These are phyloP conservation scores for Samia ricini DNA, from an alignment of 1,140 invertebrate genomes.

Conservation along the genomic window DNA sequence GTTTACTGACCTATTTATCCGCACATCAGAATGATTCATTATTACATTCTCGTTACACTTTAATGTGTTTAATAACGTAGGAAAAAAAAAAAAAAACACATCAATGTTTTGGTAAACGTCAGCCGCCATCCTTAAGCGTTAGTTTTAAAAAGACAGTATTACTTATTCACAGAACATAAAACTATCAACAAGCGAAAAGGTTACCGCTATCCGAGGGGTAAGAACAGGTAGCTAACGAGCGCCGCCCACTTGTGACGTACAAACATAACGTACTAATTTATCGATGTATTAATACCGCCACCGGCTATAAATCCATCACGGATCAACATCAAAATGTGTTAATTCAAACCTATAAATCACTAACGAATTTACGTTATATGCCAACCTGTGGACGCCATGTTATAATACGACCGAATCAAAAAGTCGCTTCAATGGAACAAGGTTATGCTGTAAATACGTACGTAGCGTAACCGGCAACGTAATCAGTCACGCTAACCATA, in stretches of 20 bases:
- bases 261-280: slow-evolving; percentile 18
- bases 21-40: background rate
- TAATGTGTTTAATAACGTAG: slow-evolving; percentile 1
- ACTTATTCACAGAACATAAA: slow-evolving; percentile 4
- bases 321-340: slow-evolving; percentile 49
- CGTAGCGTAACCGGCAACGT: slow-evolving; percentile 48
- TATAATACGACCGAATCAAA: slow-evolving; percentile 45
- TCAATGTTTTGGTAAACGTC: background rate
- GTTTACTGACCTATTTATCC: background rate
- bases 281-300: slow-evolving; percentile 18
- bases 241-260: slow-evolving; percentile 20
- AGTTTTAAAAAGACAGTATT: background rate
- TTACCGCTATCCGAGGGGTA: background rate
- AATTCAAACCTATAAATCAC: slow-evolving; percentile 60
- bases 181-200: slow-evolving; percentile 4
- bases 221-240: slow-evolving; percentile 7
- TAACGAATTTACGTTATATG: slow-evolving; percentile 59
- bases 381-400: slow-evolving; percentile 29
- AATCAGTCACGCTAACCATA: slow-evolving; percentile 38
- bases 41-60: background rate
- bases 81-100: slow-evolving; percentile 1
- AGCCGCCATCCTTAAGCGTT: background rate
- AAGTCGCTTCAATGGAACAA: slow-evolving; percentile 21
- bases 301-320: slow-evolving; percentile 65
- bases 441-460: slow-evolving; percentile 31